Base-by-base conservation (phyloP, 2,113 vertebrate genomes). In the Ceyx cyanopectus region DNA sequence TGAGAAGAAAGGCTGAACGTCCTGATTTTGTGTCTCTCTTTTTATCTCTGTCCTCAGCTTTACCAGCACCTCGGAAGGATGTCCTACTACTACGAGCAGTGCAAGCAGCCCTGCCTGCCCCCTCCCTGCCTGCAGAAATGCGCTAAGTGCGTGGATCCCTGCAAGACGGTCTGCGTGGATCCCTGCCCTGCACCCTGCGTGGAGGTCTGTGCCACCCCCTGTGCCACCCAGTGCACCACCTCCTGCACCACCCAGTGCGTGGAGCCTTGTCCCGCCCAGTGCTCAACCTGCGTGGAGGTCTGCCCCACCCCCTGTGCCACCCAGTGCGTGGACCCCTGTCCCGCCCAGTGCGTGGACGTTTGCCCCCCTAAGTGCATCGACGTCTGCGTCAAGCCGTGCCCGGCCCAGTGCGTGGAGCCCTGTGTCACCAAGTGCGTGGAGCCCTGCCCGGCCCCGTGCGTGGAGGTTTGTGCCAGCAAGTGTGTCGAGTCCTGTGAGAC, bases 91-190 rank as follows among this genome's bases (percentile, higher is more conserved):
- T 87, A 83, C 8, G 77, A 95, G 89, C 96, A 97, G 87, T n/a
- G 95, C 95, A 96, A 97, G 12, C 96, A 97, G 89, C 95, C 96
- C 70, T 96, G 95, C 79, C 23, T 93, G 45, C 90, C 80, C 0
- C 95, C 96, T 14, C 37, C 93, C 32, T 95, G 95, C 2, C 6
- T 69, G 27, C 65, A 94, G 90, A 56, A 56, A 20, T 56, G 54
- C 29, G 29, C 17, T 12, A 83, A 93, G 32, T 88, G 89, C 5
- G 40, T 61, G 65, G 78, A 93, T 81, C 77, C 89, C 67, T 94
- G 93, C 72, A 60, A 74, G 24, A 60, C 66, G 0, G 80, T 88
- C 22, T 67, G 91, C 2, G 54, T 22, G 15, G 65, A 93, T 57
- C 41, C 94, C 41, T 95, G 90, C 8, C 3, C 65, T 58, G 15